phyloP scores from a whole-genome alignment of 2,113 vertebrate genomes.

The Cygnus atratus region DNA sequence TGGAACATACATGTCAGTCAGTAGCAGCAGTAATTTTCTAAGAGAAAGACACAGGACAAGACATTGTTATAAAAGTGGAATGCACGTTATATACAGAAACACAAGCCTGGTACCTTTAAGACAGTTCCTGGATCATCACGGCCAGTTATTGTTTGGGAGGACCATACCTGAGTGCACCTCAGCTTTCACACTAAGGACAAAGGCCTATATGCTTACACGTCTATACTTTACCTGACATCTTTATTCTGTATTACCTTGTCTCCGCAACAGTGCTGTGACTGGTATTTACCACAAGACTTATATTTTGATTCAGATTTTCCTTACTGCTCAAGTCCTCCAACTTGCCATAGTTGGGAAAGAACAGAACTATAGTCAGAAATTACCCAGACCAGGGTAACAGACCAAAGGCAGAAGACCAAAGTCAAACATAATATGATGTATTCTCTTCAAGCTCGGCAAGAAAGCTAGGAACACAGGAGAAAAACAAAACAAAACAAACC shows the following conservation, averaged over 20 bases:
- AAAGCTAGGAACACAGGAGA: background rate
- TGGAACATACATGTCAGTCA: constrained; percentile 83
- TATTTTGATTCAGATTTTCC: background rate
- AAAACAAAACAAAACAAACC: background rate
- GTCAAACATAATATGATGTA: background rate
- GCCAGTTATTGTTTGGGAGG: background rate
- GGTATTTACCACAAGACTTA: background rate
- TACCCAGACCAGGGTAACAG: background rate
- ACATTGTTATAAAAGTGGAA: constrained; percentile 62
- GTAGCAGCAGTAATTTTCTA: constrained; percentile 62
- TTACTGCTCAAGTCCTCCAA: background rate
- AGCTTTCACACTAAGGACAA: background rate
- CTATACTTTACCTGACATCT: background rate
- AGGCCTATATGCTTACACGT: background rate
- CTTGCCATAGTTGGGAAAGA: background rate
- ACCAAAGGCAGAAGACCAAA: background rate
- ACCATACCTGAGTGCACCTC: background rate
- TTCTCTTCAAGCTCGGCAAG: background rate
- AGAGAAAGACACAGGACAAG: constrained; percentile 77
- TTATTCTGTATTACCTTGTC: background rate
- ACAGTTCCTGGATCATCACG: background rate
- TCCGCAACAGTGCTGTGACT: background rate
- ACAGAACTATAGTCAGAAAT: background rate
- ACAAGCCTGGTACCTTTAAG: constrained; percentile 43
- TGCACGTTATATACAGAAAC: constrained; percentile 52